These are phyloP conservation scores for Cynoglossus semilaevis DNA, from an alignment of 2,113 vertebrate species.

Conservation along the genomic window DNA sequence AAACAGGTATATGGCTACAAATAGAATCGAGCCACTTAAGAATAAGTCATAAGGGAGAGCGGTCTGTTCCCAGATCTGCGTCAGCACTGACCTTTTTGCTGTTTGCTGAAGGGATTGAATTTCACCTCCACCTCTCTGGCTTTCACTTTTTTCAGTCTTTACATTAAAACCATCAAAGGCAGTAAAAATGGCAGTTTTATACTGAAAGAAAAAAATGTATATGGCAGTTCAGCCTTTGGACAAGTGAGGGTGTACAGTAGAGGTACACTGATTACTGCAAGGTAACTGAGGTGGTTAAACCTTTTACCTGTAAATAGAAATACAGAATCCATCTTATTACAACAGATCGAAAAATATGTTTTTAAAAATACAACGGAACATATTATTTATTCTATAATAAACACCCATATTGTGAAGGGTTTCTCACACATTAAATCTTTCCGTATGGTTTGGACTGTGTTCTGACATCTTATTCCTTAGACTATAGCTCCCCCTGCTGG, in stretches of 20 bases:
- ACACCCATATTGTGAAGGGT: too few species aligned
- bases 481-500: conserved; percentile 57
- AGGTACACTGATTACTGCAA: too few species aligned
- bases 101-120: conserved; percentile 78
- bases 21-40: conserved; percentile 72
- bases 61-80: conserved; percentile 60
- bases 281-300: too few species aligned
- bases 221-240: conserved; percentile 24
- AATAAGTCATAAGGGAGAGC: conserved; percentile 66
- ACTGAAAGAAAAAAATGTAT: conserved; percentile 20
- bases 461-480: background rate
- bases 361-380: too few species aligned
- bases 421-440: conserved; percentile 8
- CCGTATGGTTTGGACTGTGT: conserved; percentile 13
- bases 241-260: background rate
- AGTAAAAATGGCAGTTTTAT: conserved; percentile 73
- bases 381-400: too few species aligned
- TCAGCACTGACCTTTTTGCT: conserved; percentile 80
- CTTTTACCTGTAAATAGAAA: too few species aligned
- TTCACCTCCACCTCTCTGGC: conserved; percentile 63
- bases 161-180: conserved; percentile 61
- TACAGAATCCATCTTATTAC: too few species aligned
- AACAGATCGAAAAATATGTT: too few species aligned
- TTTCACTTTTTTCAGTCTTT: conserved; percentile 50
- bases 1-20: conserved; percentile 76